Percentiles rank a stretch among this genome's conserved stretches.
Conservation (phyloP, 2,113 vertebrate genomes). For the Ploceus nigricollis region DNA sequence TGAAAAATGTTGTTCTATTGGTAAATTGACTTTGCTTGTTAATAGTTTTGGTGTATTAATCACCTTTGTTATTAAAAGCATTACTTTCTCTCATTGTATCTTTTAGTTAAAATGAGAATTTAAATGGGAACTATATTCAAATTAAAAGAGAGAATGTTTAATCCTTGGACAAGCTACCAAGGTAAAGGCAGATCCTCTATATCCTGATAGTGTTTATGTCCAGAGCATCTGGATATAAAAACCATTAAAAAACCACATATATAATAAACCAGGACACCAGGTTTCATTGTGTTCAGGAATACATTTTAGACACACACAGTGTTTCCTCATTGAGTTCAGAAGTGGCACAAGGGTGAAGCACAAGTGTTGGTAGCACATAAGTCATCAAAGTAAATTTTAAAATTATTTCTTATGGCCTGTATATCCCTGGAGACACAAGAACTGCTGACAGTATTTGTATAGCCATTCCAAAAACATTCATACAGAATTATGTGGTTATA, state of each 20-base stretch:
- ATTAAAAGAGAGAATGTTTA: neutral
- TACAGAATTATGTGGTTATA: neutral
- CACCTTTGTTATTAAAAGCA: neutral
- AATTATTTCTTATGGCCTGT: neutral
- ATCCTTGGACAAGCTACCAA: neutral
- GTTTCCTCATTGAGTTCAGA: neutral
- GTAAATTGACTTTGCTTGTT: neutral
- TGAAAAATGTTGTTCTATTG: neutral
- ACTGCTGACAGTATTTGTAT: neutral
- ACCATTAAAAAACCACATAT: too few relatives aligned
- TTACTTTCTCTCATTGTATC: neutral
- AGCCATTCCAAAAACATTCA: neutral
- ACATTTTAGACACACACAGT: neutral
- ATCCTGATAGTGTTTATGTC: neutral
- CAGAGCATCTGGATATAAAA: neutral
- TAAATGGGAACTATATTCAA: neutral
- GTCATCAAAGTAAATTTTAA: neutral
- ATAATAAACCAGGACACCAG: neutral
- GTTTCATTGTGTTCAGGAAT: neutral
- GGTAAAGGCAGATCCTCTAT: neutral
- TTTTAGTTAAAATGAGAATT: neutral
- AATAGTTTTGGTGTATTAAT: neutral
- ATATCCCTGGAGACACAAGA: neutral
- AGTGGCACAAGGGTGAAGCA: neutral
- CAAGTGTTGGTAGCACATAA: neutral